Conservation (phyloP, 2,113 vertebrate species). For the Mobula birostris region DNA sequence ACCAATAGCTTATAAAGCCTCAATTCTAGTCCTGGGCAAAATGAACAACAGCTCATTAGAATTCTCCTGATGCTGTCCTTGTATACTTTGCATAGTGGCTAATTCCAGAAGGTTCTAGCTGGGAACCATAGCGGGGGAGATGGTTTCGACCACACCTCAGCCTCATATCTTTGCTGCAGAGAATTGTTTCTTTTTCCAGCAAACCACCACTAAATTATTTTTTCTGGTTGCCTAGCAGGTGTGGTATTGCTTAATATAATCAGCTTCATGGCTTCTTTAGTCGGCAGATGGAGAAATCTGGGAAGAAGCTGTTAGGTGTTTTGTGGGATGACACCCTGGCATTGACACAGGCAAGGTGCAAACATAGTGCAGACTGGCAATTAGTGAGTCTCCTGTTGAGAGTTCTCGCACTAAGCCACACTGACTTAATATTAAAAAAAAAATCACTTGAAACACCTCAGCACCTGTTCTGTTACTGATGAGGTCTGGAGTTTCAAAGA, state of each 20-base stretch:
- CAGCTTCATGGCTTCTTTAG: background rate
- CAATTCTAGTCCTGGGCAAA: too few species aligned
- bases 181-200: background rate
- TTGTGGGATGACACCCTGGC: background rate
- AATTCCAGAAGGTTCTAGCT: background rate
- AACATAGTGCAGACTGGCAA: slow-evolving; percentile 13
- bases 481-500: background rate
- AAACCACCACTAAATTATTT: background rate
- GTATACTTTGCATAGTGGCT: background rate
- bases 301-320: background rate
- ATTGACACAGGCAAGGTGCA: slow-evolving; percentile 28
- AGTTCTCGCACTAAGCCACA: slow-evolving; percentile 15
- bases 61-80: background rate
- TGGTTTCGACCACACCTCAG: background rate
- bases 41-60: background rate
- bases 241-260: background rate
- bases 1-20: too few species aligned
- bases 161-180: background rate
- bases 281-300: background rate
- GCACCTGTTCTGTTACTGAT: slow-evolving; percentile 14
- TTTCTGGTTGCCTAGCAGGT: background rate
- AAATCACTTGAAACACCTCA: background rate
- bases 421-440: slow-evolving; percentile 24
- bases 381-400: slow-evolving; percentile 3
- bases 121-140: background rate